Percentiles rank a stretch among this genome's conserved stretches.
phyloP scores from a whole-genome alignment of 2,113 vertebrate species.

The Esox niger region DNA sequence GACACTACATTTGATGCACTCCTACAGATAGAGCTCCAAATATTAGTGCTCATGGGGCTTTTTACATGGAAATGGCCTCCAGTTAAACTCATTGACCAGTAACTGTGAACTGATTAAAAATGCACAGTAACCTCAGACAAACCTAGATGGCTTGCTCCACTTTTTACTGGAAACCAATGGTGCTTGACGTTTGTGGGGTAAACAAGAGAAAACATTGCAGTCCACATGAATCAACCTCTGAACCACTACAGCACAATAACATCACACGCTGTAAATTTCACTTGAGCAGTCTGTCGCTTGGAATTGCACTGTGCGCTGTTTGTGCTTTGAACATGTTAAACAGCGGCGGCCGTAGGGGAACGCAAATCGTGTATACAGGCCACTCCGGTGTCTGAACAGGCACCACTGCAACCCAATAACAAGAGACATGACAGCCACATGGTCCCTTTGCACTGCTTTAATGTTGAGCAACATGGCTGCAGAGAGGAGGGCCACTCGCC shows the following conservation, averaged over 20 bases:
- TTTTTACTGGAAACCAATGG: background rate
- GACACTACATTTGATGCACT: too few species aligned
- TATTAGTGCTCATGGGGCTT: too few species aligned
- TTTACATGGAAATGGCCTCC: too few species aligned
- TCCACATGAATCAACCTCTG: constrained; percentile 37
- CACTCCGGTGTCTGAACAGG: constrained; percentile 56
- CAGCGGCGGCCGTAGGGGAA: constrained; percentile 36
- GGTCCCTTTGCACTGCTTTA: constrained; percentile 60
- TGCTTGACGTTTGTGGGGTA: constrained; percentile 10
- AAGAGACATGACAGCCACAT: constrained; percentile 69
- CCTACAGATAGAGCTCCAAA: too few species aligned
- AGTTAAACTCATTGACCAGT: constrained; percentile 3
- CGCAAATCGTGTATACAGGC: constrained; percentile 53
- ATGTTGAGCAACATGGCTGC: constrained; percentile 56
- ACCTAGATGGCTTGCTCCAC: background rate
- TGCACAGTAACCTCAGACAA: background rate
- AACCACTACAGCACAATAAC: constrained; percentile 18
- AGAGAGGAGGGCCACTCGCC: constrained; percentile 19
- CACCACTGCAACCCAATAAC: constrained; percentile 60
- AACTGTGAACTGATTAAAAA: background rate
- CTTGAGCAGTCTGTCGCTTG: constrained; percentile 35
- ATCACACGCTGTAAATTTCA: constrained; percentile 46
- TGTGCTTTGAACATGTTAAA: constrained; percentile 44
- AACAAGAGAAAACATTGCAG: constrained; percentile 35
- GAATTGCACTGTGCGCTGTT: constrained; percentile 29